Base-by-base conservation (phyloP, 1,140 invertebrate species). In the Eriocheir sinensis region DNA sequence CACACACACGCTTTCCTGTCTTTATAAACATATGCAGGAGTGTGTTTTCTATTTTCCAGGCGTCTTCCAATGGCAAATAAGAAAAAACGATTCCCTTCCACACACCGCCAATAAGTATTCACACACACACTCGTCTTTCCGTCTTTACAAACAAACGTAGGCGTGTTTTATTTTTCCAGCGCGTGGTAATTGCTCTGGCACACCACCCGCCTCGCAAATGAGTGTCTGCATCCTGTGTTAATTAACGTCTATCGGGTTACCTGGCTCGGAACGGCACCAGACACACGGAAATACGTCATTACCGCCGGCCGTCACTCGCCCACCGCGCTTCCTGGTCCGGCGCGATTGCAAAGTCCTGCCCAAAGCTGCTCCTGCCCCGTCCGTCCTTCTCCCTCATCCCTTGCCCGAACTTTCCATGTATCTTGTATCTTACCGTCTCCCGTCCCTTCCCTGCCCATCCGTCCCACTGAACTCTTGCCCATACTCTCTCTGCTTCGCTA, bases 171-270 rank as follows among this genome's bases (percentile, higher is more conserved):
- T 86, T 44, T 86, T 86, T 44, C 34, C 34, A 72, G 21, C n/a
- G 4, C 60, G n/a, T 72, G 60, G n/a, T 72, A 72, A 72, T 72
- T 72, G 60, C 21, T n/a, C n/a, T n/a, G 60, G 27, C 60, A 72
- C 60, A n/a, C 60, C 60, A 72, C 60, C 60, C n/a, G 60, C 60
- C 60, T 72, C 12, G 60, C n/a, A 72, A 72, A 72, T 72, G 60
- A 72, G 60, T 72, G 60, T 72, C 60, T 72, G 60, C 60, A 72
- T 72, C 60, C 60, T 72, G 60, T n/a, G 60, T 72, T 72, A 72
- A 72, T 72, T 72, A 72, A 72, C 60, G 27, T 72, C 60, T 72
- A 72, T 72, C 60, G 60, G 60, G 60, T 72, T 72, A 72, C 60
- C 60, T 72, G 60, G 60, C 60, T 72, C 60, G 21, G 48, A 72